Base-by-base conservation (phyloP, 2,888 invertebrate species). In the Ptychoptera albimana region DNA sequence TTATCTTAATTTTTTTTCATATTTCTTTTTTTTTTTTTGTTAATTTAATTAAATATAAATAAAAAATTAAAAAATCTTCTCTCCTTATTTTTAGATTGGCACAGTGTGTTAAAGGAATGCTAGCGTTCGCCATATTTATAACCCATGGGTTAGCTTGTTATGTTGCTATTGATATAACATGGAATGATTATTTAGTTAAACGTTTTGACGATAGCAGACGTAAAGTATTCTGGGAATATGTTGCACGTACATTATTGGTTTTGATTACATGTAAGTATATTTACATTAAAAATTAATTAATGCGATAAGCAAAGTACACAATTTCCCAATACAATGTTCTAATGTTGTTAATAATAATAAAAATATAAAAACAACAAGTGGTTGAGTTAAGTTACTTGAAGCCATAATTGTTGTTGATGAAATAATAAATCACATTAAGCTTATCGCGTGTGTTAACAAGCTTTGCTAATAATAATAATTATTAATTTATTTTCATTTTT, bases 121-220 rank as follows among this genome's bases (percentile, higher is more conserved):
- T 86, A 40, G 82, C 86, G 0, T 65, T 82, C 50, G 79, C 86
- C 1, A 91, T 97, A 52, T 92, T 82, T 66, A 78, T 94, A 44
- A 87, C 93, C 0, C 96, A 96, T 61, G 85, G 85, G 0, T 69
- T 97, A 32, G 93, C 94, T 56, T 87, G 92, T 63, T 97, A 94
- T 64, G 96, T 97, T 2, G 93, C 96, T 8, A 82, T 94, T 53
- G 86, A 88, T 56, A 89, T 97, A 51, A 71, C 86, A 39, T 93
- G 92, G 89, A 88, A 85, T 55, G 77, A 81, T 45, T 84, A 81
- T 59, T 65, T 83, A 8, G 64, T 68, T 12, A 68, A 71, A 8
- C 69, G 65, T 50, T 64, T 82, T 38, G 72, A 74, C 40, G 73
- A 76, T 56, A 74, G 69, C 60, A 69, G 73, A 6, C 70, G 70